Evolutionary conservation across 2,888 invertebrate genomes (phyloP), one percentile per base, ranked within the genome.

Genomic region (Drosophila robusta): DNA sequence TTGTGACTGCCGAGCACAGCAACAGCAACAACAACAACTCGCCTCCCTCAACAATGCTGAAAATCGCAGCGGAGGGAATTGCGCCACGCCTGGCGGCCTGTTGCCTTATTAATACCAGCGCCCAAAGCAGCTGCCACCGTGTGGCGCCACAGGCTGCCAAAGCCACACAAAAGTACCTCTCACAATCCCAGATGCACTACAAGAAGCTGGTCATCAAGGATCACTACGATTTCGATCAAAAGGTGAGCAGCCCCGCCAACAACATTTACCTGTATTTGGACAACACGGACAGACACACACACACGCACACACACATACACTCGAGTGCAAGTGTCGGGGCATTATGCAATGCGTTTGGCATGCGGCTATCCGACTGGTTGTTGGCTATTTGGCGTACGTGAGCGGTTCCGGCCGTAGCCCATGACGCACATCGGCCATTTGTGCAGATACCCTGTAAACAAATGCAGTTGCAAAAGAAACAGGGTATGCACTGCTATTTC

Each of bases 181-280:
- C 91, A 39, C 91, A 90, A 54, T 86, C 90, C 12, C 90, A 90
- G 49, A 60, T 56, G 41, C 76, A 64, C 41, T 67, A 67, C 12
- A 92, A 91, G 62, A 90, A 89, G 70, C 90, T 94, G 80, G 83
- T 93, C 81, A 95, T 96, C 78, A 95, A 95, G 87, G 95, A 95
- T 91, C 95, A 96, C 89, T 95, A 95, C 67, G 96, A 96, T 78
- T 96, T 96, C 91, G 94, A 96, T 71, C 94, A 94, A 78, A 96
- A 96, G 93, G 96, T 95, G 86, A 89, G 90, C 71, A 26, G 8
- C 2, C 2, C 14, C 14, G 7, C 6, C 16, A 12, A 14, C 11
- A 11, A 6, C 26, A 8, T n/a, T 12, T 52, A 8, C 12, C 9
- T 32, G 29, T 56, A 49, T 47, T 44, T 49, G 34, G 32, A 45